A percentile compares a stretch with the other conserved stretches of the same genome.
Conservation (phyloP, 2,113 vertebrate genomes). For the Crotalus viridis region DNA sequence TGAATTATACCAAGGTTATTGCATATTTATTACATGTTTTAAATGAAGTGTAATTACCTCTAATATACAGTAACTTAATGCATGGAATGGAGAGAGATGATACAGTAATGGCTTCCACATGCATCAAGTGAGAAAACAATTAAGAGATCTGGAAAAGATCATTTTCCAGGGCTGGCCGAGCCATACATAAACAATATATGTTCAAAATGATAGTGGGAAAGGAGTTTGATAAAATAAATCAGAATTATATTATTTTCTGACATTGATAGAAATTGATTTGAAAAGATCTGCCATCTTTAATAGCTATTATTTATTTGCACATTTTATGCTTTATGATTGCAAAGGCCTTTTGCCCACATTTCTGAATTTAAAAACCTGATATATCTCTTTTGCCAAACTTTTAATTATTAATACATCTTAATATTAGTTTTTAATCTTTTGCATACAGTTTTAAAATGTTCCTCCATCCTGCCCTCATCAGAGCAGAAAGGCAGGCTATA, state of each 20-base stretch:
- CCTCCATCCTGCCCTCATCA: neutral
- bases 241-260: neutral
- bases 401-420: neutral
- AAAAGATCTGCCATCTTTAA: neutral
- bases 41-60: neutral
- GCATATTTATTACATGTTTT: neutral
- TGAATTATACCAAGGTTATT: neutral
- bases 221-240: neutral
- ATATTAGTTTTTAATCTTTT: neutral
- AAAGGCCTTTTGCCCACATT: neutral
- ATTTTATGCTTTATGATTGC: neutral
- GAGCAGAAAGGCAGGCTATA: neutral
- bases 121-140: neutral
- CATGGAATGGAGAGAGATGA: neutral
- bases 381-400: neutral
- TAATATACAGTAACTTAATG: neutral
- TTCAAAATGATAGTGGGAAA: neutral
- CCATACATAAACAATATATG: neutral
- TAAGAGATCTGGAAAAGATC: neutral
- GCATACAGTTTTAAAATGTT: neutral
- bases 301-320: neutral
- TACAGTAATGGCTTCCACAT: neutral
- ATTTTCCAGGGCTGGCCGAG: neutral
- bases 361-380: neutral
- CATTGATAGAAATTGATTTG: neutral